phyloP scores from a whole-genome alignment of 2,797 vertebrate genomes.

The Paguma larvata region DNA sequence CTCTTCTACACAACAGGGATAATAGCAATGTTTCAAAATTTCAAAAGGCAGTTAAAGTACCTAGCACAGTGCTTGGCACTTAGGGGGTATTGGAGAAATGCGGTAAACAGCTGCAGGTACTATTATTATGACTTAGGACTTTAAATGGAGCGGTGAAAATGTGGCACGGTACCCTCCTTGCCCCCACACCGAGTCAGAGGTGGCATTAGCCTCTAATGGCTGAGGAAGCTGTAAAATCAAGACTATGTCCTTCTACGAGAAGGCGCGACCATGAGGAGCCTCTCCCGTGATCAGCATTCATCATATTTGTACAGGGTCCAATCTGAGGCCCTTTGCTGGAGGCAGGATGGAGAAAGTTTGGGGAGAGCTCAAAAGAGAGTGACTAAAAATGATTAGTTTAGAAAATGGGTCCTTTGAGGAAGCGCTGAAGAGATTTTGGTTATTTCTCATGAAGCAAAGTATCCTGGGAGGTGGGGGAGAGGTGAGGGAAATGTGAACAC shows the following conservation, averaged over 20 bases:
- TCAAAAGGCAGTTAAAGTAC: background rate
- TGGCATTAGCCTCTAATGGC: background rate
- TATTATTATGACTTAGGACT: background rate
- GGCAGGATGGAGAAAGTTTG: slow-evolving; percentile 69
- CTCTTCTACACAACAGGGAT: background rate
- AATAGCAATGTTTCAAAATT: background rate
- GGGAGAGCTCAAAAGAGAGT: slow-evolving; percentile 62
- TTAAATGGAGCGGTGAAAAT: background rate
- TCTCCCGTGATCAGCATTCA: background rate
- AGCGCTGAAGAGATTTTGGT: slow-evolving; percentile 62
- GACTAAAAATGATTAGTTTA: slow-evolving; percentile 73
- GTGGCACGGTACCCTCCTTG: background rate
- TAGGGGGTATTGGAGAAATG: background rate
- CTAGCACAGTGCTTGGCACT: background rate
- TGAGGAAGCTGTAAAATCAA: background rate
- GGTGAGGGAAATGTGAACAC: background rate
- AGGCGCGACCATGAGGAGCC: background rate
- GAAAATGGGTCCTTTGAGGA: slow-evolving; percentile 66
- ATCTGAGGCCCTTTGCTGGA: slow-evolving; percentile 59
- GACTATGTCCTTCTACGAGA: background rate
- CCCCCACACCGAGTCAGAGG: background rate
- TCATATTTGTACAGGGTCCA: slow-evolving; percentile 25
- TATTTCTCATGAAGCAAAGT: slow-evolving; percentile 65
- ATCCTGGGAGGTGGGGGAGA: background rate
- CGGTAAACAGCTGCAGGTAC: background rate